phyloP scores from a whole-genome alignment of 2,113 vertebrate genomes.

The Mus pahari region DNA sequence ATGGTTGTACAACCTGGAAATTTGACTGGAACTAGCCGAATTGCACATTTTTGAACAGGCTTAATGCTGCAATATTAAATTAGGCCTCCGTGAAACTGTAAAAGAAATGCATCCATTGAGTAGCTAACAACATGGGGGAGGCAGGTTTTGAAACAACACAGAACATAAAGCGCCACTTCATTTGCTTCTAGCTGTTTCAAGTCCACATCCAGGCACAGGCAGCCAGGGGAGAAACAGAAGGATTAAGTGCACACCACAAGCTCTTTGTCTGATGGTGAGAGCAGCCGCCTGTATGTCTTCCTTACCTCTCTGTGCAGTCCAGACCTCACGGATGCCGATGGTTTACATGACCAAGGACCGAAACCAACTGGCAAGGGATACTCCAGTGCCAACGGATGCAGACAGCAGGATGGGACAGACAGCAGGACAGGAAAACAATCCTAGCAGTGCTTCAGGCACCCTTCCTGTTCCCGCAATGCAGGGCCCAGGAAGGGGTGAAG shows the following conservation, averaged over 20 bases:
- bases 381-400: neutral
- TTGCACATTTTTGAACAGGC: neutral
- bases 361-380: neutral
- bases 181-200: neutral
- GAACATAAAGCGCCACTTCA: neutral
- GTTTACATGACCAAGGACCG: neutral
- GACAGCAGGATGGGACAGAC: neutral
- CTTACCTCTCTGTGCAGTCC: neutral
- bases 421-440: neutral
- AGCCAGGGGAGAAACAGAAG: neutral
- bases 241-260: neutral
- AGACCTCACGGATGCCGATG: neutral
- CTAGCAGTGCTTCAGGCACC: neutral
- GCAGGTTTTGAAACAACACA: neutral
- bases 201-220: neutral
- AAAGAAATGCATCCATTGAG: conserved; percentile 23
- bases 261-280: neutral
- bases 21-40: neutral
- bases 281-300: neutral
- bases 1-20: neutral
- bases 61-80: conserved; percentile 1
- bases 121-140: neutral
- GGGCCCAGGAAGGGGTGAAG: neutral
- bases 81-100: conserved; percentile 7
- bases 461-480: neutral